phyloP scores from a whole-genome alignment of 1,140 invertebrate species.

The Tetramorium parvispinum region DNA sequence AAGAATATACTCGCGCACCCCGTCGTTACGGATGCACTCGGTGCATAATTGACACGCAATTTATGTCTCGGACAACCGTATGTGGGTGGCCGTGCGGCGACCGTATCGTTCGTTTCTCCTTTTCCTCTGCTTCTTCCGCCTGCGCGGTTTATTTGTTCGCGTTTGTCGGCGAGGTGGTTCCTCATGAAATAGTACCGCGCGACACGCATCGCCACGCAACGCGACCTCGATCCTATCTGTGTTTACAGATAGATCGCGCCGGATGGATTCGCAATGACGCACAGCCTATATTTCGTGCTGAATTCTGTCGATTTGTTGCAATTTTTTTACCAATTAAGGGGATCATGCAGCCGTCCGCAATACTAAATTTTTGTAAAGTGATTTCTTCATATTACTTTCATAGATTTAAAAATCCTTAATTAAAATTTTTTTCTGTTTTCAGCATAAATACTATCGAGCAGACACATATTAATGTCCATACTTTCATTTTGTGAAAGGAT shows the following conservation, averaged over 20 bases:
- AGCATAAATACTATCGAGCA: too few species aligned
- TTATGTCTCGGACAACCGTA: conserved; percentile 7
- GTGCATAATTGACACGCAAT: conserved; percentile 47
- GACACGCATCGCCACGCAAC: conserved; percentile 4
- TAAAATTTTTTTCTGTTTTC: too few species aligned
- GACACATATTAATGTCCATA: too few species aligned
- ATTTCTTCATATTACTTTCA: too few species aligned
- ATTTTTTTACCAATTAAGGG: too few species aligned
- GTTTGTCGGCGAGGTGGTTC: conserved; percentile 4
- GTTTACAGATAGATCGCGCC: not conserved
- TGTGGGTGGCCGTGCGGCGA: conserved; percentile 10
- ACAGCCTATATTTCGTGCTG: not conserved
- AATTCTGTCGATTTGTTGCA: not conserved
- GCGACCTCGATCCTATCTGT: not conserved
- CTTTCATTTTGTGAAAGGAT: too few species aligned
- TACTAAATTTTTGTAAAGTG: too few species aligned
- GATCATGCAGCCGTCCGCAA: too few species aligned
- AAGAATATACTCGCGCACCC: not conserved
- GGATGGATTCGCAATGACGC: not conserved
- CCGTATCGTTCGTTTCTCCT: conserved; percentile 6
- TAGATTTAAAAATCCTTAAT: too few species aligned
- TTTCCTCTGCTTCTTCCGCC: not conserved
- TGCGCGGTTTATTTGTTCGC: conserved; percentile 30
- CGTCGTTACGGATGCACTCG: conserved; percentile 2
- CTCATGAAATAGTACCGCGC: not conserved